A percentile compares a stretch with the other conserved stretches of the same genome.
Evolutionary conservation across 92 coral and sea anemone genomes (phyloP).

Genomic region (Actinostola sp.): DNA sequence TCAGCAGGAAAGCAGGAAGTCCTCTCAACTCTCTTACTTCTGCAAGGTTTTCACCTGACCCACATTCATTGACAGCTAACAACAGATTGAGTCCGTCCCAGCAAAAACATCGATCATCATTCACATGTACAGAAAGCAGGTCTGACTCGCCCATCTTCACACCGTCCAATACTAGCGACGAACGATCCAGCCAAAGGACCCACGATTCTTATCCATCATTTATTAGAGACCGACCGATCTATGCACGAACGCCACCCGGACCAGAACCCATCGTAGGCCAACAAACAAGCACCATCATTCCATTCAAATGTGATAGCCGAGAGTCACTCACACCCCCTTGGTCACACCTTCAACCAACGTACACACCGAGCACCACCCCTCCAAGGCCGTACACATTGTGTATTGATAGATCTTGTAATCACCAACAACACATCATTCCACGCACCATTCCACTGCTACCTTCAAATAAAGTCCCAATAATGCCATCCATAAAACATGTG

Average conservation of each 20-base stretch:
- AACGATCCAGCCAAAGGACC: too few relatives aligned
- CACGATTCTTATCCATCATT: too few relatives aligned
- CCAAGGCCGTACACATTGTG: conserved; percentile 69
- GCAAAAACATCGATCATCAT: too few relatives aligned
- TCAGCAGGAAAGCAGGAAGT: too few relatives aligned
- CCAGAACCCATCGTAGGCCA: conserved; percentile 5
- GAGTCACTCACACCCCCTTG: conserved; percentile 46
- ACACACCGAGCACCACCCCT: conserved; percentile 20
- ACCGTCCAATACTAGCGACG: too few relatives aligned
- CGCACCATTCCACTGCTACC: conserved; percentile 27
- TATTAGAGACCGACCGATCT: too few relatives aligned
- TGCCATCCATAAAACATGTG: not conserved
- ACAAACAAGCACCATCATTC: not conserved
- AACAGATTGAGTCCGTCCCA: too few relatives aligned
- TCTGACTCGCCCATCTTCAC: too few relatives aligned
- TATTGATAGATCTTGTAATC: conserved; percentile 12
- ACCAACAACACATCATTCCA: not conserved
- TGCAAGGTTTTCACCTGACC: too few relatives aligned
- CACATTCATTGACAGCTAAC: too few relatives aligned
- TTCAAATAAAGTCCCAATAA: conserved; percentile 4
- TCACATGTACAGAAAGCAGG: too few relatives aligned
- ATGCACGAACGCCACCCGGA: conserved; percentile 1
- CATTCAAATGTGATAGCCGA: conserved; percentile 2
- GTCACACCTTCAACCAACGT: conserved; percentile 63
- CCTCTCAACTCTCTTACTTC: too few relatives aligned